Evolutionary conservation across 2,797 vertebrate species (phyloP).

Genomic region (Pseudomugil tenellus): DNA sequence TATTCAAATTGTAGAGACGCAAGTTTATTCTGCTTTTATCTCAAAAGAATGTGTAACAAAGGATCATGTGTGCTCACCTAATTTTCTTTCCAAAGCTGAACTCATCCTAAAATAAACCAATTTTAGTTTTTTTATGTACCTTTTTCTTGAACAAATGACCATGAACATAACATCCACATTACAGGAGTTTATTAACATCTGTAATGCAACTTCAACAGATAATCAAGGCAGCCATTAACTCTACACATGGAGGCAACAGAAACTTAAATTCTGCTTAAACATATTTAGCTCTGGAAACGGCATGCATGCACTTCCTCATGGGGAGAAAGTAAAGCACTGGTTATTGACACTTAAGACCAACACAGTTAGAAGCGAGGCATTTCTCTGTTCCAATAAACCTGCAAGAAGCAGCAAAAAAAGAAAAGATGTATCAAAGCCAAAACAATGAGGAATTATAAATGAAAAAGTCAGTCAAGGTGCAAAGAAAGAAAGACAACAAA

Average conservation of each 20-base stretch:
- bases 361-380: constrained; percentile 45
- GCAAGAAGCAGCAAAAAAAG: constrained; percentile 30
- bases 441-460: constrained; percentile 21
- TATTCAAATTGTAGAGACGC: too few relatives aligned
- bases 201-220: constrained; percentile 70
- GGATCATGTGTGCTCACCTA: neutral
- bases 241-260: constrained; percentile 65
- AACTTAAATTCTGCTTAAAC: constrained; percentile 47
- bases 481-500: constrained; percentile 22
- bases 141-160: constrained; percentile 9
- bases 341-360: constrained; percentile 54
- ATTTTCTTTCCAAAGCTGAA: neutral
- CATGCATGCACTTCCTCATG: constrained; percentile 69
- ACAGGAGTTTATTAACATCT: constrained; percentile 78
- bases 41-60: neutral
- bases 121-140: neutral
- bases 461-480: constrained; percentile 33
- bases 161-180: constrained; percentile 9
- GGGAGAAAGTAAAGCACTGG: constrained; percentile 66
- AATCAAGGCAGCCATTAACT: constrained; percentile 65
- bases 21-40: neutral
- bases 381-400: constrained; percentile 25
- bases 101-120: neutral
- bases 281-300: constrained; percentile 61
- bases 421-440: constrained; percentile 17